Percentiles rank a stretch among this genome's conserved stretches.
Conservation (phyloP, 1,140 invertebrate species). For the Schlechtendalia chinensis region DNA sequence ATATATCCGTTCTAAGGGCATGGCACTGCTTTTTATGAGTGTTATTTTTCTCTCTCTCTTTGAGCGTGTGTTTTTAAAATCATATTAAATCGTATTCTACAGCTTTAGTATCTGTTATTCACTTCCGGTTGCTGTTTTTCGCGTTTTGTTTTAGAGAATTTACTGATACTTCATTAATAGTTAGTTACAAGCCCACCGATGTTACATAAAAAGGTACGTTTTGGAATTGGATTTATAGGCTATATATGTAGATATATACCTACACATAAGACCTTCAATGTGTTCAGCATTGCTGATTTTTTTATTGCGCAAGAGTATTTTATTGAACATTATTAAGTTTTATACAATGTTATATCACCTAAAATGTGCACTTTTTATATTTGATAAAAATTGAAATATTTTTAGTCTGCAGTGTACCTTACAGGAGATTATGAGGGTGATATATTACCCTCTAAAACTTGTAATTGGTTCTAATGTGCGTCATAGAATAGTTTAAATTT, state of each 20-base stretch:
- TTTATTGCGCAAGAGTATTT: conserved; percentile 42
- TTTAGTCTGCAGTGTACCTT: neutral
- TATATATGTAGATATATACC: neutral
- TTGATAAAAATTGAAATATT: conserved; percentile 7
- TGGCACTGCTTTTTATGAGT: conserved; percentile 45
- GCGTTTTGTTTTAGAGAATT: conserved; percentile 21
- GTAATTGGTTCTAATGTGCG: too few species aligned
- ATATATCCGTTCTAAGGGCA: conserved; percentile 50
- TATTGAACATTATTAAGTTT: neutral
- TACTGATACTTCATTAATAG: neutral
- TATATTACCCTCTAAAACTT: too few species aligned
- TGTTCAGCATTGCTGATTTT: conserved; percentile 36
- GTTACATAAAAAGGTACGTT: conserved; percentile 38
- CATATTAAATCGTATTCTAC: conserved; percentile 33
- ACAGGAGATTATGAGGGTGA: too few species aligned
- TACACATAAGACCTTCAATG: conserved; percentile 37
- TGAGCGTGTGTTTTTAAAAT: conserved; percentile 45
- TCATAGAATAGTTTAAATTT: too few species aligned
- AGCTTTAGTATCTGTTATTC: conserved; percentile 23
- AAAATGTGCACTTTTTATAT: neutral
- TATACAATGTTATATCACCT: neutral
- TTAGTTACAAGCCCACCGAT: conserved; percentile 19
- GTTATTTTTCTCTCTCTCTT: conserved; percentile 38
- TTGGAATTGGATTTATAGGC: conserved; percentile 4
- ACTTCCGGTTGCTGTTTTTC: conserved; percentile 41